Percentiles rank a stretch among this genome's conserved stretches.
These are phyloP conservation scores for Argyra leucocephala DNA, from an alignment of 2,888 invertebrate genomes.

Conservation along the genomic window DNA sequence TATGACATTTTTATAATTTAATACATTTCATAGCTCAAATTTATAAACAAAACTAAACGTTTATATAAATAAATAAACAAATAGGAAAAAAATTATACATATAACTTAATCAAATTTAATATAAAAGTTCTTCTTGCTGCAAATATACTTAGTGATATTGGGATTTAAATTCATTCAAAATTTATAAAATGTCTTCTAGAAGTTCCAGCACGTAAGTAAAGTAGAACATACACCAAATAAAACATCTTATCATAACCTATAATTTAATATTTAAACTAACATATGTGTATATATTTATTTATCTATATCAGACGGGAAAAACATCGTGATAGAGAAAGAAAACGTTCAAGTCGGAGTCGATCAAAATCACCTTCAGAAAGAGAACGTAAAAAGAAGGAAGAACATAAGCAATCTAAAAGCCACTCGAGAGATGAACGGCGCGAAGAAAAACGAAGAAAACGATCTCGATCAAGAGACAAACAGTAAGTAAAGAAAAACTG, in stretches of 20 bases:
- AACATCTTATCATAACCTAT: background rate
- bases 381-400: slow-evolving; percentile 48
- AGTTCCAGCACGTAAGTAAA: background rate
- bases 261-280: background rate
- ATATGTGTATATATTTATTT: no score
- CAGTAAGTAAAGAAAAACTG: background rate
- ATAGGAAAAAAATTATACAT: no score
- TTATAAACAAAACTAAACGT: background rate
- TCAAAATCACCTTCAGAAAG: slow-evolving; percentile 51
- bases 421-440: slow-evolving; percentile 53
- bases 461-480: slow-evolving; percentile 13
- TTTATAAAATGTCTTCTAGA: background rate
- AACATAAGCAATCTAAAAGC: slow-evolving; percentile 30
- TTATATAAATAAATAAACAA: background rate
- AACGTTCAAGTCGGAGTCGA: slow-evolving; percentile 39
- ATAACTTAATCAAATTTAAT: no score
- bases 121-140: background rate
- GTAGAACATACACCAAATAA: background rate
- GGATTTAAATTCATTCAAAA: background rate
- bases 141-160: no score
- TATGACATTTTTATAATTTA: background rate
- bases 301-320: slow-evolving; percentile 27
- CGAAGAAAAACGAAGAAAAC: slow-evolving; percentile 17
- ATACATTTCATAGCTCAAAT: background rate
- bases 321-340: slow-evolving; percentile 29